Percentiles rank a stretch among this genome's conserved stretches.
These are phyloP conservation scores for Eristalinus aeneus DNA, from an alignment of 2,888 invertebrate genomes.

Conservation along the genomic window DNA sequence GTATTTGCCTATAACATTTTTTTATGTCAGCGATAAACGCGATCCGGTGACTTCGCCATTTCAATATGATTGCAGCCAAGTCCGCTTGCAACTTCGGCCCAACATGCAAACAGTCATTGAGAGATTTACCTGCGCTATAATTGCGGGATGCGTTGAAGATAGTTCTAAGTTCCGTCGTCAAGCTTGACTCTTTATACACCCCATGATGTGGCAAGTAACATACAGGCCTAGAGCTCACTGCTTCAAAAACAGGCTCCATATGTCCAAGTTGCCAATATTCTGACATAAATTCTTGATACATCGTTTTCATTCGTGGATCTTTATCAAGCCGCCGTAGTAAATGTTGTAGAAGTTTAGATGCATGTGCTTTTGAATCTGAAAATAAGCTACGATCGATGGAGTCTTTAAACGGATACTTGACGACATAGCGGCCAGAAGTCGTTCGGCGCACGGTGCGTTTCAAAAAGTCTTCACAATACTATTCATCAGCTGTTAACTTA, in stretches of 20 bases:
- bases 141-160: slow-evolving; percentile 52
- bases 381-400: slow-evolving; percentile 23
- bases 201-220: slow-evolving; percentile 8
- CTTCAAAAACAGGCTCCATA: background rate
- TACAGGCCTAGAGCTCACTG: background rate
- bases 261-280: slow-evolving; percentile 1
- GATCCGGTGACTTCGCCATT: slow-evolving; percentile 51
- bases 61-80: too few species aligned
- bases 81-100: slow-evolving; percentile 58
- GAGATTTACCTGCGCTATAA: background rate
- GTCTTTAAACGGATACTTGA: background rate
- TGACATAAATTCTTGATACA: slow-evolving; percentile 53
- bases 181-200: background rate
- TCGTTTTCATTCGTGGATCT: slow-evolving; percentile 22
- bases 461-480: slow-evolving; percentile 48
- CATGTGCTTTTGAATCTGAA: slow-evolving; percentile 35
- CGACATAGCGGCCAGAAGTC: slow-evolving; percentile 37
- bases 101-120: slow-evolving; percentile 57
- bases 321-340: slow-evolving; percentile 46
- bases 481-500: slow-evolving; percentile 43
- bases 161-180: slow-evolving; percentile 18
- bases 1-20: slow-evolving; percentile 59
- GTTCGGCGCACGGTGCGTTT: slow-evolving; percentile 37
- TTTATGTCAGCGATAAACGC: slow-evolving; percentile 66
- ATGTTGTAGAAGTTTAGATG: slow-evolving; percentile 29